phyloP scores from a whole-genome alignment of 2,888 invertebrate genomes.

The Eledona agricola region DNA sequence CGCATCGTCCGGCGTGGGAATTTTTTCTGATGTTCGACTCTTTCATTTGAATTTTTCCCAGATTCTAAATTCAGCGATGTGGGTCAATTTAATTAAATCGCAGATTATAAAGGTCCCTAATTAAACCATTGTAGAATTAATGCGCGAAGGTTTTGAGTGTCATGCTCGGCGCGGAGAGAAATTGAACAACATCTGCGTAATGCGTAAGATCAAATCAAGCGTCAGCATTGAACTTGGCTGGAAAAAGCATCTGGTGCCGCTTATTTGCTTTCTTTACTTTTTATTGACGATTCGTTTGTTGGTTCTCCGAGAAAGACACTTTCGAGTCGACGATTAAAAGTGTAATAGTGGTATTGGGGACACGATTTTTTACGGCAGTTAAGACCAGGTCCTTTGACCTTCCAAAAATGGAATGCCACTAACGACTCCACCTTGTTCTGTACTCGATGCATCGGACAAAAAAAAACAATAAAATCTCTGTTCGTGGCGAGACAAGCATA shows the following conservation, averaged over 20 bases:
- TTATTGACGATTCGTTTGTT: no score
- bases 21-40: conserved; percentile 20
- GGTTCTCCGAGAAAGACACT: no score
- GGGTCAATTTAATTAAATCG: conserved; percentile 27
- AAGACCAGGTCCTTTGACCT: conserved; percentile 24
- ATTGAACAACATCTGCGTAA: conserved; percentile 25
- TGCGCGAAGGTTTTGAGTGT: conserved; percentile 23
- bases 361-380: conserved; percentile 7
- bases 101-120: conserved; percentile 22
- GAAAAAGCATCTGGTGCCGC: conserved; percentile 25
- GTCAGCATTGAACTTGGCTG: conserved; percentile 27
- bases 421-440: conserved; percentile 15
- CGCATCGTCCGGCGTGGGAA: conserved; percentile 31
- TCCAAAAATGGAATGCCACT: conserved; percentile 26
- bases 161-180: conserved; percentile 14
- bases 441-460: conserved; percentile 7
- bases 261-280: conserved; percentile 27
- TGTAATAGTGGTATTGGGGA: no score
- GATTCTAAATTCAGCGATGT: conserved; percentile 25
- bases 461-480: conserved; percentile 1
- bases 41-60: conserved; percentile 27
- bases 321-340: no score
- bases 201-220: conserved; percentile 14
- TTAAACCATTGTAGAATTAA: conserved; percentile 16
- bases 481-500: no score